phyloP scores from a whole-genome alignment of 2,797 vertebrate genomes.

The Periophthalmus magnuspinnatus region DNA sequence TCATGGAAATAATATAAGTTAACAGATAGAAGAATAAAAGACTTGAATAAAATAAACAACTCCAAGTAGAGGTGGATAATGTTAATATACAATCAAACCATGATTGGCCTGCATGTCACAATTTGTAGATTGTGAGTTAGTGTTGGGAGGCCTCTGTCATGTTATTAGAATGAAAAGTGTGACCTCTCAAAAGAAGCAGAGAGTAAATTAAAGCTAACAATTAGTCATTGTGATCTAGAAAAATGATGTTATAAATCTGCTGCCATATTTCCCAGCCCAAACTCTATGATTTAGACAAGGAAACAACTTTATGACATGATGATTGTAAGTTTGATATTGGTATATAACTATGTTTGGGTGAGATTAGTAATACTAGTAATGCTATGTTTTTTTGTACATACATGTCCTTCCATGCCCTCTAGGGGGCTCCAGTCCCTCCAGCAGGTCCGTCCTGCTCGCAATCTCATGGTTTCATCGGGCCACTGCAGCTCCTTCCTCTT shows the following conservation, averaged over 20 bases:
- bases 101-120: too few species aligned
- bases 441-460: constrained; percentile 93
- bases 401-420: constrained; percentile 99
- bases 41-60: neutral
- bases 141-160: too few species aligned
- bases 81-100: too few species aligned
- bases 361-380: constrained; percentile 22
- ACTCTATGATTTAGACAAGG: too few species aligned
- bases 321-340: too few species aligned
- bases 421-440: constrained; percentile 99
- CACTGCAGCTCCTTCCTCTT: constrained; percentile 98
- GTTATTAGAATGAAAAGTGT: neutral
- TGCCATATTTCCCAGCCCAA: too few species aligned
- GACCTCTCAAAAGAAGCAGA: neutral
- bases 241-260: neutral
- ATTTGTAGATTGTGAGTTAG: too few species aligned
- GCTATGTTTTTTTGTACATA: constrained; percentile 74
- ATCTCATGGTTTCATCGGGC: constrained; percentile 92
- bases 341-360: neutral
- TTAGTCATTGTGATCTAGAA: neutral
- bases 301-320: too few species aligned
- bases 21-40: neutral
- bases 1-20: neutral
- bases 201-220: too few species aligned
- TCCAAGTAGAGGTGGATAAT: too few species aligned